Base-by-base conservation (phyloP, 2,797 vertebrate genomes). In the Acanthurus lineatus region DNA sequence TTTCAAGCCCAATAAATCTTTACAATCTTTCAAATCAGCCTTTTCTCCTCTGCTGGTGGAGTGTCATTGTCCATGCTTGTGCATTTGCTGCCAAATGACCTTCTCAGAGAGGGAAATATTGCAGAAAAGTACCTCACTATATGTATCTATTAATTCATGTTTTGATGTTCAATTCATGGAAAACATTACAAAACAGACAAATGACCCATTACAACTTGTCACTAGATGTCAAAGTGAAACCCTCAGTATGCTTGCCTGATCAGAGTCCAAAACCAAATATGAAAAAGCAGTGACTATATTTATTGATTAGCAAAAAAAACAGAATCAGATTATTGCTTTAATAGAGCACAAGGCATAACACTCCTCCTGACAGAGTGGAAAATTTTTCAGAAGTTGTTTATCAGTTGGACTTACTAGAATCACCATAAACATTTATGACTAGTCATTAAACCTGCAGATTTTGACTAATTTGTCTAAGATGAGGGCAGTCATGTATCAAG, bases 1-100 rank as follows among this genome's bases (percentile, higher is more conserved):
- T 94, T 94, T 93, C 86, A 91, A 91, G 89, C 79, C 91, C 88
- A 91, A 90, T 94, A 93, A 94, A 92, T 89, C 90, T 92, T 88
- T 88, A 93, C 81, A 93, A 90, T 88, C 48, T 79, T 82, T 79
- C 66, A 84, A 89, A 87, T 47, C 69, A 53, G 77, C 71, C 28
- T 69, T 77, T 72, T 20, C 7, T 9, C 48, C 75, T 79, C 32
- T n/a, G 47, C 67, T 75, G 62, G 58, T 59, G 22, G 60, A 28
- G 25, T 47, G 63, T 71, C 51, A 47, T 32, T 73, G 79, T 63
- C n/a, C 80, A 64, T 73, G 60, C 52, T 48, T 62, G 52, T 57
- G 44, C 61, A 64, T 66, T 80, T 86, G 54, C 75, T 85, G 79
- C 61, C 76, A 75, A 72, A 57, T 49, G 56, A 58, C 48, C 14